Evolutionary conservation across 1,140 invertebrate genomes (phyloP), one percentile per base, ranked within the genome.

Genomic region (Drosophila tropicalis): DNA sequence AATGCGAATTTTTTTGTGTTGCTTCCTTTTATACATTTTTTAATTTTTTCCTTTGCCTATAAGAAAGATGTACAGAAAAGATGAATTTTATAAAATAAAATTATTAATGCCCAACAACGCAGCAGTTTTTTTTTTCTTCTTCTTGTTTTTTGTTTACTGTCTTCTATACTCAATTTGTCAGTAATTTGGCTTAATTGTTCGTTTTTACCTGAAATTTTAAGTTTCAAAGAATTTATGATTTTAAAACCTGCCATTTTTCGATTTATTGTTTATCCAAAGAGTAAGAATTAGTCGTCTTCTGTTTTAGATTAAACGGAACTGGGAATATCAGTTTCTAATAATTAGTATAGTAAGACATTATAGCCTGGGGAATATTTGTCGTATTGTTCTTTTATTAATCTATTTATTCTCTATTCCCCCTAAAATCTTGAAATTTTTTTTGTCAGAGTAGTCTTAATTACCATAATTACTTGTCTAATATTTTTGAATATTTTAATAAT

Each of bases 81-180:
- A 87, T 82, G 70, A 65, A 87, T 79, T 25, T 71, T 67, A 55
- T 65, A 66, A 61, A 81, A 82, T 67, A 60, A 73, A 67, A 74
- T 82, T 79, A 66, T 69, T 70, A 81, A 81, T 81, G 72, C 73
- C 57, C 17, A 60, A 57, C 68, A 81, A 62, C 66, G 36, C 63
- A 66, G 68, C 76, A 41, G 17, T 74, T 54, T 76, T 77, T 29
- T 29, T 29, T 5, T 29, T 29, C 25, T 29, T 29, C 5, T 29
- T 29, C 25, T 69, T 72, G 40, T n/a, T n/a, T 15, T 2, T 2
- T 54, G 32, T 40, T 36, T 61, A 40, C n/a, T 39, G 15, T 29
- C 39, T 66, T 66, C 15, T 36, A 13, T 65, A 36, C 29, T 41
- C 54, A 4, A 51, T 22, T 51, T 51, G 17, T 51, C 17, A 22